Evolutionary conservation across 92 coral and sea anemone genomes (phyloP), one percentile per base, ranked within the genome.

Genomic region (Anthopleura xanthogrammica): DNA sequence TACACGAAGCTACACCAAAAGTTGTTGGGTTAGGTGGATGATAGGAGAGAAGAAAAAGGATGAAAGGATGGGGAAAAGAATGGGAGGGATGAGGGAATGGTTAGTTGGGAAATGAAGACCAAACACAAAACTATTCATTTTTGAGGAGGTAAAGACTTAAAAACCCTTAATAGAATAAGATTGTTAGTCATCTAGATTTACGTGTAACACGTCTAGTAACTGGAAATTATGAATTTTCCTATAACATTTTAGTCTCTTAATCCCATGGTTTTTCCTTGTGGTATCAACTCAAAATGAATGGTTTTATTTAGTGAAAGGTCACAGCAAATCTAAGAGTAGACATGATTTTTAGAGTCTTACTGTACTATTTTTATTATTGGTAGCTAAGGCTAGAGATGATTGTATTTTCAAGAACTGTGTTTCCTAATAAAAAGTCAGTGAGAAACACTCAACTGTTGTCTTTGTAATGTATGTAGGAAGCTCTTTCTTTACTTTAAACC

Each of bases 391-490:
- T 29, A 29, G 58, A 41, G 12, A 43, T 80, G 22, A 66, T 56
- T 80, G 83, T 80, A 80, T 80, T 80, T 66, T 80, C 29, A 16
- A 80, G 72, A 54, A 57, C 60, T 64, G 56, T 64, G n/a, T 80
- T 80, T 80, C 76, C 72, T 80, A 80, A 80, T 80, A 80, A 80
- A 80, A 80, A 58, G n/a, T 62, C 29, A 3, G 29, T 79, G 5
- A 29, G 41, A 79, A n/a, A 55, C 40, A 7, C 10, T 12, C 1
- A 43, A 46, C 29, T 41, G 50, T 75, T 16, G 29, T 16, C 4
- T 43, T 19, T 39, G 23, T 29, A 29, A 29, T 29, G 36, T n/a
- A 20, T 62, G 39, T n/a, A 0, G 82, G 36, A 79, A 79, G 72
- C 36, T 23, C 73, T 5, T 20, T 62, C 0, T 62, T 62, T 8